Conservation (phyloP, 2,797 vertebrate species). For the Cichlasoma orientale region DNA sequence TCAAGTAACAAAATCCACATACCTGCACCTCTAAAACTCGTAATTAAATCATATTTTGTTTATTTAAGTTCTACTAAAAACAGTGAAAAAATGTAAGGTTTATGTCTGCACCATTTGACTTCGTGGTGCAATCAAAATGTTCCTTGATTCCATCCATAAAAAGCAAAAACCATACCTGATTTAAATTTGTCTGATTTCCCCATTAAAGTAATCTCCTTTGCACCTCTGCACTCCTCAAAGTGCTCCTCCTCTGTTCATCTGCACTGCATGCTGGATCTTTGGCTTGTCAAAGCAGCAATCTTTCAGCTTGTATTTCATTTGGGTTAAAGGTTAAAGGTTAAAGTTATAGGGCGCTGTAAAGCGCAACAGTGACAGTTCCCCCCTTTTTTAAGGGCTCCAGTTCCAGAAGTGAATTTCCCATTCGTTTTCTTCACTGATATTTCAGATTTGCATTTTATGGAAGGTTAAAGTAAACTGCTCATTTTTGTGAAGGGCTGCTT, state of each 20-base stretch:
- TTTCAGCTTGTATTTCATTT: background rate
- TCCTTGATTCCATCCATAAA: background rate
- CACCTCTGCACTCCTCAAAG: background rate
- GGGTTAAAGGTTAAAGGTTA: background rate
- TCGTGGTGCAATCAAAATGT: background rate
- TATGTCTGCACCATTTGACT: background rate
- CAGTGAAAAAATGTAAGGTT: too few species aligned
- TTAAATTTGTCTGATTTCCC: background rate
- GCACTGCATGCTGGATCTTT: background rate
- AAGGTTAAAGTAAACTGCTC: background rate
- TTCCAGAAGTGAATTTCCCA: background rate
- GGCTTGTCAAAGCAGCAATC: background rate
- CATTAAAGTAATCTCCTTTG: background rate
- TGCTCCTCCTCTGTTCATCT: background rate
- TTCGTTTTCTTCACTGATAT: background rate
- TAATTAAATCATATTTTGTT: background rate
- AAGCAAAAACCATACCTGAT: background rate
- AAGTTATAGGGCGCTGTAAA: background rate
- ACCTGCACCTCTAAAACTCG: background rate
- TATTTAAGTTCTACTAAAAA: background rate
- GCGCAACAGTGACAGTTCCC: background rate
- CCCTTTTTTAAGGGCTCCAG: background rate
- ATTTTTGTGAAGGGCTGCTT: background rate
- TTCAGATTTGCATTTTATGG: background rate
- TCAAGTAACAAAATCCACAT: background rate